phyloP scores from a whole-genome alignment of 2,113 vertebrate genomes.

The Xenopus borealis region DNA sequence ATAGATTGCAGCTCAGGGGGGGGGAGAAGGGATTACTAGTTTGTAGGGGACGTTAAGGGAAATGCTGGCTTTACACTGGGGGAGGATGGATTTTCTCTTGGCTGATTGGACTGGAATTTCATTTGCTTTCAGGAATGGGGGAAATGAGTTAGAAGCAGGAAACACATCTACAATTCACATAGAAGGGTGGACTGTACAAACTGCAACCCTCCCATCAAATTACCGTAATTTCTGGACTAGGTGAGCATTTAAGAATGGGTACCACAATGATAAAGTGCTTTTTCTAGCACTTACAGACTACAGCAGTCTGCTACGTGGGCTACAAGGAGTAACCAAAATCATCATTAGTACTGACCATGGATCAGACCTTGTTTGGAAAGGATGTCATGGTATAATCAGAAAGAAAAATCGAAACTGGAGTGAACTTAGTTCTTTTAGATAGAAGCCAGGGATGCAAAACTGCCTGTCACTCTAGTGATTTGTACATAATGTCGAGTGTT shows the following conservation, averaged over 20 bases:
- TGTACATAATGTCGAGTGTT: too few relatives aligned
- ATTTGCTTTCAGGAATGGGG: slow-evolving; percentile 9
- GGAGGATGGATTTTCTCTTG: slow-evolving; percentile 29
- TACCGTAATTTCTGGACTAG: slow-evolving; percentile 13
- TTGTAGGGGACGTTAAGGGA: neutral
- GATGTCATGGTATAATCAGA: too few relatives aligned
- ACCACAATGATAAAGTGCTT: neutral
- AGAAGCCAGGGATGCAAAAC: too few relatives aligned
- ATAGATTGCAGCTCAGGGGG: neutral
- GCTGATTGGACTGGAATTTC: slow-evolving; percentile 37
- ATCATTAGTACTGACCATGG: too few relatives aligned
- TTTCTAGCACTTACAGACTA: too few relatives aligned
- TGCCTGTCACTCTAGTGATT: too few relatives aligned
- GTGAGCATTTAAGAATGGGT: neutral
- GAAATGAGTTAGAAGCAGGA: slow-evolving; percentile 5
- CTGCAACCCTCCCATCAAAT: slow-evolving; percentile 18
- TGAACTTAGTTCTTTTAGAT: too few relatives aligned
- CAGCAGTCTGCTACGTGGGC: too few relatives aligned
- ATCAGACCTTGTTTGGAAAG: too few relatives aligned
- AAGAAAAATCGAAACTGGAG: too few relatives aligned
- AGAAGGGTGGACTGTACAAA: neutral
- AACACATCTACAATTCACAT: slow-evolving; percentile 24
- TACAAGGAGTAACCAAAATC: too few relatives aligned
- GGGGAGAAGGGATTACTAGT: neutral
- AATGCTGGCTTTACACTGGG: slow-evolving; percentile 9